These are phyloP conservation scores for Apotomis capreana DNA, from an alignment of 2,888 invertebrate species.

Conservation along the genomic window DNA sequence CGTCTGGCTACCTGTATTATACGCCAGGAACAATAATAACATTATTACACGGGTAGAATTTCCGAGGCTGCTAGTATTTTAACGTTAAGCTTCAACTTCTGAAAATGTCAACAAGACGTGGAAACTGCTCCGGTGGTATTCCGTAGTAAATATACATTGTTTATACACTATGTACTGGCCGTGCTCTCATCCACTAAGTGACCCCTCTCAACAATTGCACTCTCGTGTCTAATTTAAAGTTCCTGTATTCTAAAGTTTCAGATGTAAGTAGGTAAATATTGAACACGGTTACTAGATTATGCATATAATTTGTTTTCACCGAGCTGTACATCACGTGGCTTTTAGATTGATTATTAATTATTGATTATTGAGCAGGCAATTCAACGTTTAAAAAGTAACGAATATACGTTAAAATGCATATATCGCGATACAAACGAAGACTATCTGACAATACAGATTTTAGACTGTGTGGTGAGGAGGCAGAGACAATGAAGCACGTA, in stretches of 20 bases:
- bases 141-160: not conserved
- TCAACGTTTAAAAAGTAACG: too few species aligned
- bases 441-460: too few species aligned
- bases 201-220: not conserved
- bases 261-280: not conserved
- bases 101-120: not conserved
- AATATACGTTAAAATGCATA: too few species aligned
- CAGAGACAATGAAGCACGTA: too few species aligned
- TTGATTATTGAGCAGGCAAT: too few species aligned
- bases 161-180: not conserved
- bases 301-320: too few species aligned
- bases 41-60: not conserved
- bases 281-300: not conserved
- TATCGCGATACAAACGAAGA: too few species aligned
- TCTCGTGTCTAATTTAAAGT: not conserved
- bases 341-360: too few species aligned
- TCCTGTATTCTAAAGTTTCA: not conserved
- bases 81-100: not conserved
- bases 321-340: too few species aligned
- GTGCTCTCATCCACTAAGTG: conserved; percentile 1
- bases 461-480: too few species aligned
- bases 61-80: not conserved
- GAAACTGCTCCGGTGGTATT: not conserved
- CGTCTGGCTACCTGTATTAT: too few species aligned
- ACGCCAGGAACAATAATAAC: too few species aligned